Evolutionary conservation across 2,113 vertebrate genomes (phyloP), one percentile per base, ranked within the genome.

Genomic region (Fulmarus glacialis): DNA sequence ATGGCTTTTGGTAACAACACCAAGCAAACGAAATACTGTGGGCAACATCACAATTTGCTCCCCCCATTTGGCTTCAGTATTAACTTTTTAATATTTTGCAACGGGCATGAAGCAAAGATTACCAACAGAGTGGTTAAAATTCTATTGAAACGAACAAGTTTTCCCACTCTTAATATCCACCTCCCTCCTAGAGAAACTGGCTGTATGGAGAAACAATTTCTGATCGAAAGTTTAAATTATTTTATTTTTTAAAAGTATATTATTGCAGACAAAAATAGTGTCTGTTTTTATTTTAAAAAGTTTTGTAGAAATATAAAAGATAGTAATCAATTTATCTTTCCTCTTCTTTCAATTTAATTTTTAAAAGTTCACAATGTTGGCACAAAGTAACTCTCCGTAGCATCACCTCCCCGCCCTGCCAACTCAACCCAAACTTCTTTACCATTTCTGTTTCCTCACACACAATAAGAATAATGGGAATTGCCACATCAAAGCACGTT

Each of bases 391-490:
- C 22, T 77, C 43, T 53, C 4, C 1, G 36, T 19, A 83, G 43
- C 26, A 70, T 10, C 38, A 75, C 9, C 47, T 9, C 4, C 38
- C 32, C 24, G 11, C 24, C 6, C 12, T 0, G 1, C 8, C 27
- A 87, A 48, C 20, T 75, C 21, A 85, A 48, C 27, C 8, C 55
- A 70, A 52, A 72, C 29, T 78, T 78, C 17, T n/a, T 48, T 60
- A 59, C 4, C 6, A 21, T 86, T 92, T 89, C 59, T 92, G 43
- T 77, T 73, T 58, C 48, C 27, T 73, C 38, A 81, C 21, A 64
- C 11, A 20, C 60, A 82, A 5, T 30, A 88, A 66, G 63, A 78
- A 87, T 43, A 72, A 83, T 24, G 4, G 2, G 22, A 90, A 68
- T 27, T 56, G 53, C 36, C 55, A 77, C 55, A 48, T 34, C 23